Conservation (phyloP, 2,888 invertebrate genomes). For the Agrilus mali region DNA sequence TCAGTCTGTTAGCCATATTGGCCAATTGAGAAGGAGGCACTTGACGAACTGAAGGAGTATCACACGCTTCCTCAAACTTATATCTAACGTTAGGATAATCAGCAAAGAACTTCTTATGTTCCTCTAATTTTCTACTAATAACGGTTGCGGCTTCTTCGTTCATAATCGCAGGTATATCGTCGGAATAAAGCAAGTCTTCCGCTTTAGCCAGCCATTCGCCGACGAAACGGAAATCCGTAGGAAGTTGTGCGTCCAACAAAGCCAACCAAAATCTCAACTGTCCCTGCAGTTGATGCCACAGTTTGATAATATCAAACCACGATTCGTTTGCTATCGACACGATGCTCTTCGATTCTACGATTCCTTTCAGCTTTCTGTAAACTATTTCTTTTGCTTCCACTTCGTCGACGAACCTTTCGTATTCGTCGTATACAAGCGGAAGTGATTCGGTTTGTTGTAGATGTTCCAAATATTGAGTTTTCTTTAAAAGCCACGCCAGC, state of each 20-base stretch:
- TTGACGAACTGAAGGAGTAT: constrained; percentile 53
- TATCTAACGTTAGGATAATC: constrained; percentile 66
- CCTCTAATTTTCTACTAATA: constrained; percentile 77
- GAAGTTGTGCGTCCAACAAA: constrained; percentile 73
- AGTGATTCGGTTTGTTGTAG: constrained; percentile 63
- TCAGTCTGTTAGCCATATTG: constrained; percentile 67
- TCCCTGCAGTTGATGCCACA: constrained; percentile 71
- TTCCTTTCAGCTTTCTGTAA: constrained; percentile 65
- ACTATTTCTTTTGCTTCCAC: constrained; percentile 56
- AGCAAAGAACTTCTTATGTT: constrained; percentile 81
- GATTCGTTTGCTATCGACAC: constrained; percentile 71
- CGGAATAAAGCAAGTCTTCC: constrained; percentile 66
- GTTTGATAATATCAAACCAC: constrained; percentile 69
- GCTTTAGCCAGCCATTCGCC: constrained; percentile 88
- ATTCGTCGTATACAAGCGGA: constrained; percentile 71
- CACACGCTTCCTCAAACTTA: constrained; percentile 63
- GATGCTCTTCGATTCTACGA: constrained; percentile 69
- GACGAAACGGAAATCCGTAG: constrained; percentile 72
- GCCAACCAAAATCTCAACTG: constrained; percentile 79
- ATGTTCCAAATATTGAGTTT: constrained; percentile 63
- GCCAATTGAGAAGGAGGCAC: constrained; percentile 71
- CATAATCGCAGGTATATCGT: constrained; percentile 71
- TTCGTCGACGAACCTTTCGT: constrained; percentile 63
- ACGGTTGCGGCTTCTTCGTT: constrained; percentile 82
- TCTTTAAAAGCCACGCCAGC: constrained; percentile 69